Base-by-base conservation (phyloP, 2,797 vertebrate species). In the Enteromius argenteus region DNA sequence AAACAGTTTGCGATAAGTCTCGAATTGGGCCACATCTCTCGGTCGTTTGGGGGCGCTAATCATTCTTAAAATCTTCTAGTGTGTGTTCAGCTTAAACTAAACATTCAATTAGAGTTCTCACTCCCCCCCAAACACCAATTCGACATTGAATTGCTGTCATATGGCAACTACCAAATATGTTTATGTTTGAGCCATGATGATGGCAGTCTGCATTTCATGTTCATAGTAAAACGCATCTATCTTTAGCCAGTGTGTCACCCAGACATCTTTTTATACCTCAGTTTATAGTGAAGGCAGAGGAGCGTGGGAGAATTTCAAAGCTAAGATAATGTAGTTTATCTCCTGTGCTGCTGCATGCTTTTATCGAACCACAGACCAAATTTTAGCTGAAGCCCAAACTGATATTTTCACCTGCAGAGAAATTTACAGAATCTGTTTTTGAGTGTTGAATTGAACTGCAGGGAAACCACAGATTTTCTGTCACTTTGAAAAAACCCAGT, bases 141-240 rank as follows among this genome's bases (percentile, higher is more conserved):
- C 13, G 5, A 49, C 46, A 27, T 21, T 37, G 17, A 67, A 67
- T 37, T 9, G 0, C 35, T 6, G 39, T 46, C 6, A 35, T 27
- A 30, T n/a, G 17, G 5, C 17, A 46, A 64, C 30, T 8, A 69
- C 10, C 14, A 37, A 23, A 5, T 23, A 51, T 32, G 53, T 81
- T 81, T 80, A 49, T 35, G 13, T 37, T 37, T 11, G 37, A 42
- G 66, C 15, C 14, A 3, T 71, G 14, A 80, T 37, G 44, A 44
- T 60, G 23, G 51, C 32, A 23, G 35, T 44, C 3, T 39, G 56
- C 56, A 37, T 56, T 13, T 37, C 32, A 23, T 71, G 37, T 64
- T 74, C 69, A 35, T 64, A 81, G 81, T 83, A 67, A 84, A 68
- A 77, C 19, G 5, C 35, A 71, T 78, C 74, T 78, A 69, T 78